Percentiles rank a stretch among this genome's conserved stretches.
phyloP scores from a whole-genome alignment of 1,140 invertebrate species.

The Theocolax elegans region DNA sequence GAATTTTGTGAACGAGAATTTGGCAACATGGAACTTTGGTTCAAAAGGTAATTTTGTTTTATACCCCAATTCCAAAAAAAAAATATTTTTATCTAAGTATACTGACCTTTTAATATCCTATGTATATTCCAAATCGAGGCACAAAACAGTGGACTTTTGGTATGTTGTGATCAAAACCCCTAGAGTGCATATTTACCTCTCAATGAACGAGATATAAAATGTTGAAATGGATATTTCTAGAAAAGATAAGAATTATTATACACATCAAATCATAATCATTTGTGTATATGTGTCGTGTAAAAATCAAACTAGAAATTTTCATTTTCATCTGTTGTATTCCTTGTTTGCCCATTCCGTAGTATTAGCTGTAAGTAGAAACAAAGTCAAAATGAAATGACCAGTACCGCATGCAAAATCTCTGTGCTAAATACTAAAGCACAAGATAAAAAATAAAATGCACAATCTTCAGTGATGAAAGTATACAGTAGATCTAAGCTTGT shows the following conservation, averaged over 20 bases:
- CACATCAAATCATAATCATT: neutral
- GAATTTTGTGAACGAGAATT: constrained; percentile 7
- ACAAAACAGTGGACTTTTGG: constrained; percentile 32
- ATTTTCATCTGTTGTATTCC: neutral
- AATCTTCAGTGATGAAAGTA: neutral
- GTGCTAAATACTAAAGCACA: constrained; percentile 10
- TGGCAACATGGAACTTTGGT: constrained; percentile 18
- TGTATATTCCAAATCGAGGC: constrained; percentile 8
- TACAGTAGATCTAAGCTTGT: neutral
- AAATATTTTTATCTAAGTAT: too few species aligned
- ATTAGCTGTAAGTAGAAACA: neutral
- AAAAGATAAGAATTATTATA: neutral
- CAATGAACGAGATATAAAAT: constrained; percentile 33
- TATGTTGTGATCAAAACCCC: neutral
- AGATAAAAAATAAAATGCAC: neutral
- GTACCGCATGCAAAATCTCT: neutral
- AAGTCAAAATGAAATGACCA: neutral
- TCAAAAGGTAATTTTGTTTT: constrained; percentile 33
- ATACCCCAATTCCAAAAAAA: constrained; percentile 11
- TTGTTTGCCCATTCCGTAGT: neutral
- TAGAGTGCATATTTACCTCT: constrained; percentile 15
- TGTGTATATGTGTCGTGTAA: neutral
- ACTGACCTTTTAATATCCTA: too few species aligned
- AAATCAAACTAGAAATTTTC: constrained; percentile 14
- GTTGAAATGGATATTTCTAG: constrained; percentile 18